Evolutionary conservation across 2,113 vertebrate species (phyloP).

Genomic region (Sapajus apella): DNA sequence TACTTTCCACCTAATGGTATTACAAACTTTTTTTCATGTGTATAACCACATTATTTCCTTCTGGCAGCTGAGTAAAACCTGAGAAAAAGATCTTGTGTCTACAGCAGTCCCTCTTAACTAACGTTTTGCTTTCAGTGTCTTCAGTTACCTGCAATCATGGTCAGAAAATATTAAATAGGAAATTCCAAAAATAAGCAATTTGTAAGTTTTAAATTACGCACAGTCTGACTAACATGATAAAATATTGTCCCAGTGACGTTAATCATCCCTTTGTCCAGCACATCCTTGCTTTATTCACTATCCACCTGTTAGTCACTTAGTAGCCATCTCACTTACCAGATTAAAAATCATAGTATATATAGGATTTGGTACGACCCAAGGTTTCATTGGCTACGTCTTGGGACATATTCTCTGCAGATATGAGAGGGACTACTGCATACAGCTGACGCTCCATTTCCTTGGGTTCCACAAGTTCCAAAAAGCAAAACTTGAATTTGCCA

Average conservation of each 20-base stretch:
- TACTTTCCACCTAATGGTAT: background rate
- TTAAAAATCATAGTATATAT: background rate
- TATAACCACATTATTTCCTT: background rate
- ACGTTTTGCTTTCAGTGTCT: background rate
- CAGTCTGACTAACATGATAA: background rate
- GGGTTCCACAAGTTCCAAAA: background rate
- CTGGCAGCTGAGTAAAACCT: background rate
- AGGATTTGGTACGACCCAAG: background rate
- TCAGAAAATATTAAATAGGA: background rate
- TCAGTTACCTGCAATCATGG: background rate
- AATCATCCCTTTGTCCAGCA: background rate
- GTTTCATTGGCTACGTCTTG: background rate
- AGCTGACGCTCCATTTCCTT: background rate
- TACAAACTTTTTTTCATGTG: background rate
- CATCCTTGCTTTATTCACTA: background rate
- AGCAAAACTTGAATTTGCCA: background rate
- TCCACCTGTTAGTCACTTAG: background rate
- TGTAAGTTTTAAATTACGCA: background rate
- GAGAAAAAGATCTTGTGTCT: background rate
- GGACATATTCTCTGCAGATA: background rate
- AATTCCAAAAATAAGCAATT: background rate
- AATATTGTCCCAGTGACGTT: background rate
- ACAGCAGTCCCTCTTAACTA: background rate
- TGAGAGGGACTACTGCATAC: background rate
- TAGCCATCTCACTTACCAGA: background rate